Evolutionary conservation across 1,140 invertebrate genomes (phyloP).

Genomic region (Lepidotrigona ventralis): DNA sequence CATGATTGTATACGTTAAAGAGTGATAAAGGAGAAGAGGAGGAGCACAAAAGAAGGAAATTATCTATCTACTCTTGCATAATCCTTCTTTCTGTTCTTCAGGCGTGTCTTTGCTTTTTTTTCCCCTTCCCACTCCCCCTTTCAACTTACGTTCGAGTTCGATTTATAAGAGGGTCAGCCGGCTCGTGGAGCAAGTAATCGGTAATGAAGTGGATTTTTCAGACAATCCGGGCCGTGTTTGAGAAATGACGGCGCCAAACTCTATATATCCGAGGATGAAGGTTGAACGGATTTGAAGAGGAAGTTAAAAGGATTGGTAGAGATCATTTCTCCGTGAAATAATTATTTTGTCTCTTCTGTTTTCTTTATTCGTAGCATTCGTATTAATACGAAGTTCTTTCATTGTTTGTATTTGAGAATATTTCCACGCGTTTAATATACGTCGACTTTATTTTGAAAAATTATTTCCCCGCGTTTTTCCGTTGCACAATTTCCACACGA

Average conservation of each 20-base stretch:
- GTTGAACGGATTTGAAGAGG: neutral
- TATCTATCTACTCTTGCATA: neutral
- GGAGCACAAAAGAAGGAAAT: neutral
- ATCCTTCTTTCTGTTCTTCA: neutral
- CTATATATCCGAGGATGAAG: neutral
- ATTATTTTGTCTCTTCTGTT: neutral
- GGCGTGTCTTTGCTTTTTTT: neutral
- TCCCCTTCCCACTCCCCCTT: no score
- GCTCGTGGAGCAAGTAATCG: neutral
- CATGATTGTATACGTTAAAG: neutral
- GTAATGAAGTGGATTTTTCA: neutral
- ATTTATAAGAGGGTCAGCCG: neutral
- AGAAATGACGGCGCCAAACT: neutral
- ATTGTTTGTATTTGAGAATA: no score
- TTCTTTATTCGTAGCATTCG: neutral
- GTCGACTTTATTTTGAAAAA: no score
- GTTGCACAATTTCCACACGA: no score
- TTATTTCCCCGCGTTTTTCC: no score
- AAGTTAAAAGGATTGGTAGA: neutral
- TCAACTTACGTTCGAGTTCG: neutral
- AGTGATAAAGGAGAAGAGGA: neutral
- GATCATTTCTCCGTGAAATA: neutral
- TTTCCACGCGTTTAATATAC: no score
- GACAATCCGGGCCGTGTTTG: neutral
- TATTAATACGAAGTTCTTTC: no score